Evolutionary conservation across 2,113 vertebrate species (phyloP).

Genomic region (Triplophysa dalaica): DNA sequence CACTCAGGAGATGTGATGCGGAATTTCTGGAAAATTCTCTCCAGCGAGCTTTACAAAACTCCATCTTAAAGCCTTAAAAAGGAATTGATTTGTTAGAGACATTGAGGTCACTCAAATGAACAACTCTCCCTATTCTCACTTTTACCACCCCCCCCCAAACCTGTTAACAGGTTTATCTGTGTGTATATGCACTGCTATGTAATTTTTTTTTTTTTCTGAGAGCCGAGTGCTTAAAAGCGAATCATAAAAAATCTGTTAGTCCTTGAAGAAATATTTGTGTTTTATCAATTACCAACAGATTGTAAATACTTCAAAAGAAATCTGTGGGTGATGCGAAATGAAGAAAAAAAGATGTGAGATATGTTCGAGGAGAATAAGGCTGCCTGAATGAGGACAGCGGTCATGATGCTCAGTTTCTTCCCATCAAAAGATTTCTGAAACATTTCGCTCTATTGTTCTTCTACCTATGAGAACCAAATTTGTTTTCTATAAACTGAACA

Average conservation of each 20-base stretch:
- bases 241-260: constrained; percentile 40
- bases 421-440: constrained; percentile 36
- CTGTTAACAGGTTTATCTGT: constrained; percentile 18
- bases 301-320: constrained; percentile 56
- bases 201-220: constrained; percentile 52
- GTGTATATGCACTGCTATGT: constrained; percentile 42
- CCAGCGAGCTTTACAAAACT: constrained; percentile 60
- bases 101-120: background rate
- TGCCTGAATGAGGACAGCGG: background rate
- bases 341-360: constrained; percentile 23
- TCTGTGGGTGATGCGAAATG: constrained; percentile 40
- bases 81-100: constrained; percentile 22
- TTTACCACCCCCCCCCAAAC: background rate
- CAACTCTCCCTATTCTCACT: constrained; percentile 46
- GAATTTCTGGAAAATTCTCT: constrained; percentile 63
- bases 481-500: background rate
- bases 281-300: constrained; percentile 51
- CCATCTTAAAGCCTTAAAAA: constrained; percentile 60
- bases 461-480: background rate
- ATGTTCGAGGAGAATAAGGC: background rate
- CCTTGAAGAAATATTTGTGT: constrained; percentile 51
- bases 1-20: constrained; percentile 50
- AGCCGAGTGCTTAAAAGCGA: constrained; percentile 49
- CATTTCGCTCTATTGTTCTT: constrained; percentile 14
- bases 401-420: background rate